Evolutionary conservation across 2,888 invertebrate genomes (phyloP), one percentile per base, ranked within the genome.

Genomic region (Seira ritae): DNA sequence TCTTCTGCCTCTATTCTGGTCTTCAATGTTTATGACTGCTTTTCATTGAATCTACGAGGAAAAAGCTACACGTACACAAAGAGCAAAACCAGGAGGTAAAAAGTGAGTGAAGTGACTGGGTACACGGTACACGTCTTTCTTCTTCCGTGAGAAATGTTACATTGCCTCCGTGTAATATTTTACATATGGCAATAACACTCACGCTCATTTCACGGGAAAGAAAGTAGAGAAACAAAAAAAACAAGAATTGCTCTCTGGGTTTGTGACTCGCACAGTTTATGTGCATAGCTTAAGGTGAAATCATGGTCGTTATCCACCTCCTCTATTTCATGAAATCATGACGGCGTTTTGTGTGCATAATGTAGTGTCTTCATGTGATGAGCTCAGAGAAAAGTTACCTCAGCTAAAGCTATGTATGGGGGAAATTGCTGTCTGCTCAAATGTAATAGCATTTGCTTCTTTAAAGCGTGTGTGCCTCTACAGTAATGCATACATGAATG

Each of bases 11-110:
- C 42, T 42, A 8, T 42, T 12, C 6, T 50, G 15, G 50, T 15
- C 50, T 50, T 50, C 50, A 50, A 50, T 50, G 50, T 50, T 50
- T 50, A 50, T 50, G 50, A 50, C 3, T 50, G 50, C 50, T 50
- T 50, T 50, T 50, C 50, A 50, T 50, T 50, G 15, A 50, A 50
- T 3, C 17, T 50, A n/a, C 50, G 12, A 50, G 15, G 42, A 42
- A 12, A 42, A 42, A 42, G 42, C 42, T 42, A 4, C 42, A 42
- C 42, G 42, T 42, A 42, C 42, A 42, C 42, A 42, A 4, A 42
- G 6, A 42, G 42, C 6, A 42, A 42, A n/a, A 50, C 3, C 6
- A 50, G 50, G 17, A 50, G 17, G 50, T n/a, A 50, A 50, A n/a
- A 50, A 50, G 50, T 50, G 50, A 50, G 50, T 50, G 50, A 50